Conservation (phyloP, 2,888 invertebrate species). For the Thecocarcelia acutangulata region DNA sequence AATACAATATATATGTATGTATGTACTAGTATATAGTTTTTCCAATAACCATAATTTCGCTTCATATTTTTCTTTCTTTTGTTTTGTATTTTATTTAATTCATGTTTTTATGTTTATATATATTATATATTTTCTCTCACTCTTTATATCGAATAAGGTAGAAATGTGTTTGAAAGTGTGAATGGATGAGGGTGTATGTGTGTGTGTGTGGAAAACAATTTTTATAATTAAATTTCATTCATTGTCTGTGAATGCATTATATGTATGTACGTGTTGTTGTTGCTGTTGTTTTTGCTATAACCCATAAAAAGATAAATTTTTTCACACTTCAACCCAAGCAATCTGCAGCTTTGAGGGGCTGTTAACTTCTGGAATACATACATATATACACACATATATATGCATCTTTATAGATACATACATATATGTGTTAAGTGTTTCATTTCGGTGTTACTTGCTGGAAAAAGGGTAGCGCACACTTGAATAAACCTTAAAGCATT, state of each 20-base stretch:
- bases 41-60: constrained; percentile 52
- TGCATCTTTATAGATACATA: not conserved
- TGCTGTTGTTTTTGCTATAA: constrained; percentile 38
- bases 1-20: constrained; percentile 23
- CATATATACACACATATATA: not conserved
- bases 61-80: constrained; percentile 43
- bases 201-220: constrained; percentile 51
- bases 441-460: not conserved
- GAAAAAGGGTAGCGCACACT: constrained; percentile 28
- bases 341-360: constrained; percentile 4
- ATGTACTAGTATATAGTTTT: constrained; percentile 18
- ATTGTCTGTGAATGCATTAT: constrained; percentile 47
- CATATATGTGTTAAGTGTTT: constrained; percentile 2
- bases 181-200: not conserved
- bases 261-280: constrained; percentile 30
- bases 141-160: too few relatives aligned
- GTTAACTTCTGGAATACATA: not conserved
- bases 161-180: too few relatives aligned
- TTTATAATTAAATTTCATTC: constrained; percentile 66
- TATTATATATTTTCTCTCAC: not conserved
- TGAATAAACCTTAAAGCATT: constrained; percentile 65
- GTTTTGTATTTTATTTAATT: constrained; percentile 54
- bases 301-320: constrained; percentile 60
- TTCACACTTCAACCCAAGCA: constrained; percentile 52
- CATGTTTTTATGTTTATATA: constrained; percentile 14